phyloP scores from a whole-genome alignment of 2,113 vertebrate genomes.

The Pelvicachromis taeniatus region DNA sequence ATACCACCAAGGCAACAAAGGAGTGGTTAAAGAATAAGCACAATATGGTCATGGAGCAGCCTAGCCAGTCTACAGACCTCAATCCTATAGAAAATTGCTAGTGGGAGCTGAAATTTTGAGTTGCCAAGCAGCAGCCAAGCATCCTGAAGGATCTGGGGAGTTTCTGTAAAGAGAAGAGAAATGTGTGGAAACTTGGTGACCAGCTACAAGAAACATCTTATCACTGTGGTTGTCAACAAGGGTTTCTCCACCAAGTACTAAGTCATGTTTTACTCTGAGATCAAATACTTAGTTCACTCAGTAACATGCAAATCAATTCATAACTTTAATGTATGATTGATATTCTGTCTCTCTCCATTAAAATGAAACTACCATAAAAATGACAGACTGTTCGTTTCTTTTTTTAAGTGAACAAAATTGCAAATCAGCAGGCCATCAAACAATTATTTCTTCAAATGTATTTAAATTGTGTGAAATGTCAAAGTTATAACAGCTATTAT shows the following conservation, averaged over 20 bases:
- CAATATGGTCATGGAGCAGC: background rate
- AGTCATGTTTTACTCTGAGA: background rate
- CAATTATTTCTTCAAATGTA: background rate
- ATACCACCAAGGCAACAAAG: background rate
- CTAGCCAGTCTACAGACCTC: background rate
- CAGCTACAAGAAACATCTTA: background rate
- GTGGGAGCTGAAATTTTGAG: background rate
- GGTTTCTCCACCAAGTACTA: background rate
- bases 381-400: fast-evolving
- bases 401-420: background rate
- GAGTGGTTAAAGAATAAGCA: background rate
- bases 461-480: background rate
- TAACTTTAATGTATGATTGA: background rate
- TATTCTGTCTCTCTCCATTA: background rate
- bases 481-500: background rate
- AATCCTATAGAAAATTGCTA: background rate
- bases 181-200: background rate
- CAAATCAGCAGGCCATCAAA: background rate
- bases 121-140: background rate
- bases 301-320: background rate
- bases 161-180: background rate
- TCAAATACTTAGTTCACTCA: background rate
- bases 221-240: background rate
- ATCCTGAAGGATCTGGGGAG: background rate
- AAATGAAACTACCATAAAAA: background rate